Evolutionary conservation across 2,888 invertebrate genomes (phyloP), one percentile per base, ranked within the genome.

Genomic region (Eretmocerus hayati): DNA sequence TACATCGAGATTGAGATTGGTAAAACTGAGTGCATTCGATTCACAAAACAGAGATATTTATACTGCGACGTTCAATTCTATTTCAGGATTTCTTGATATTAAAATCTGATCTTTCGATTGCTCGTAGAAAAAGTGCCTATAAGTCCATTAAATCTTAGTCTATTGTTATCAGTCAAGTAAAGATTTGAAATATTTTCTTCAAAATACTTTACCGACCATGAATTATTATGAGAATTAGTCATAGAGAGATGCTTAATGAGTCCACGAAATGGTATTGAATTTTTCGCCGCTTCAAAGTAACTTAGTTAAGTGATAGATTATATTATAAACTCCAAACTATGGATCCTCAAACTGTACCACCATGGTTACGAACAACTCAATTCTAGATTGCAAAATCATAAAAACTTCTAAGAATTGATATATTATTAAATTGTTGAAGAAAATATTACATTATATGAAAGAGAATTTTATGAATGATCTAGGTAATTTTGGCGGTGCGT

Each of bases 81-180:
- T n/a, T n/a, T n/a, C n/a, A n/a, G n/a, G n/a, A n/a, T 43, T 49
- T 53, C 44, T 33, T 20, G 41, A 43, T 13, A 41, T 44, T 33
- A 50, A 52, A 54, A 60, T 32, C 50, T 49, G 48, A 57, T 58
- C 59, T 50, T 60, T 52, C 49, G 50, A 59, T 62, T 65, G 63
- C 58, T 66, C 60, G 64, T 69, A 67, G 69, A 65, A n/a, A n/a
- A 68, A 69, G 69, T 69, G 69, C 69, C 69, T 69, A 65, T 60
- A 65, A 59, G 42, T 43, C 41, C 18, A 48, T 36, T 23, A 19
- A 43, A 49, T 46, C 31, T 43, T 49, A 49, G 43, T 49, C n/a
- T n/a, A 44, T 47, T 53, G 35, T 53, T 49, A 39, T 49, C 46
- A 31, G 26, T 43, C 31, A 38, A 46, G 41, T 37, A 33, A 43